Evolutionary conservation across 2,113 vertebrate genomes (phyloP), one percentile per base, ranked within the genome.

Genomic region (Platichthys flesus): DNA sequence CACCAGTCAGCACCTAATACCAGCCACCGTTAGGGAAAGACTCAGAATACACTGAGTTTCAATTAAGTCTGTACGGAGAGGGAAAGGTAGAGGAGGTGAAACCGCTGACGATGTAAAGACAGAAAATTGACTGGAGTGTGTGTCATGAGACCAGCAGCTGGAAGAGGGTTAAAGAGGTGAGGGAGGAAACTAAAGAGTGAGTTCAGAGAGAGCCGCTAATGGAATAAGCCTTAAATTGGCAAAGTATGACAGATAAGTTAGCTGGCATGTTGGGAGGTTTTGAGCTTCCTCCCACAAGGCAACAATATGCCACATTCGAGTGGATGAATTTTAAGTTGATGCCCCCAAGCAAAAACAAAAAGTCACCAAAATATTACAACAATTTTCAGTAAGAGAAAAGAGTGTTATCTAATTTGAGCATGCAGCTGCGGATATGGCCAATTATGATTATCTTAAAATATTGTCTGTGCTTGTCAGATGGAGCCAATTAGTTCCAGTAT

Each of bases 221-320:
- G 12, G 84, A 80, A 86, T 85, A 40, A 85, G 51, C 26, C 56
- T 60, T 40, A 76, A 82, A 83, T 76, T 76, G 76, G 71, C 78
- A 42, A 70, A 42, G 71, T 69, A 55, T 88, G 88, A 89, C 49
- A 28, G 65, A 67, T 16, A 14, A 54, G 15, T 62, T 55, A 63
- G 58, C 24, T 67, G 71, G 14, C 1, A 15, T 51, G 56, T 69
- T 56, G 47, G 23, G 7, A 7, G 52, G 20, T 35, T 47, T 64
- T 58, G 20, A 78, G 68, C n/a, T 61, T 73, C 14, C 64, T 79
- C 74, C 35, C 85, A 85, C 66, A 62, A 71, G 75, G 37, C 54
- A 77, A 52, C 23, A 73, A 45, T 49, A 37, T 55, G 21, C 35
- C 23, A 63, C 13, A 74, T 75, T 20, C 47, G 9, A 60, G 8